Evolutionary conservation across 2,888 invertebrate genomes (phyloP), one percentile per base, ranked within the genome.

Genomic region (Dinocampus coccinellae): DNA sequence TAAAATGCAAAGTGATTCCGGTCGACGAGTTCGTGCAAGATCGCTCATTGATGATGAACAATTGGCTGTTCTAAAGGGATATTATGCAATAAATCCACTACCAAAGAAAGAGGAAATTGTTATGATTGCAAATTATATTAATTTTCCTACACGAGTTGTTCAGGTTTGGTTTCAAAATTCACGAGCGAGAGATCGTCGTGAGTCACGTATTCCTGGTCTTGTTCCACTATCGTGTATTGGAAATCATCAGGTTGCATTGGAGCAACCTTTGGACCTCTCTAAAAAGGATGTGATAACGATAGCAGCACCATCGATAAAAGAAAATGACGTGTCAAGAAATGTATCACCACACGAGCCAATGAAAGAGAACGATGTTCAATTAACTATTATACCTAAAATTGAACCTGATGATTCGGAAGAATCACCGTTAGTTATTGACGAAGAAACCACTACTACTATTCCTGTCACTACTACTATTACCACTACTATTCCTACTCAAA

Each of bases 111-210:
- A 97, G 79, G 98, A 98, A 84, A 92, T 99, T 80, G 93, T 94
- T 65, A 92, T 94, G 84, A 96, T 99, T 80, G 97, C 97, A 2
- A 92, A 94, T 75, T 89, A 90, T 80, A 90, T 92, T 65, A 89
- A 90, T 68, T 91, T 91, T 78, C 89, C 91, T 53, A 89, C 90
- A 61, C 82, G 87, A 11, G 87, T 87, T 7, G 87, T 87, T 76
- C 87, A 87, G 81, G 98, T 97, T 6, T 98, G 98, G 97, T 98
- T 98, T 86, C 98, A 98, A 89, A 98, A 98, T 87, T 96, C 95
- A 77, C 91, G 97, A 76, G 97, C 97, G 0, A 91, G 97, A 66
- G 96, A 96, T 83, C 91, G 97, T 60, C 91, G 96, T 65, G 92
- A 92, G 83, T 85, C 82, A 34, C 84, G 81, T 60, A 83, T 81